Evolutionary conservation across 2,888 invertebrate genomes (phyloP).

Genomic region (Rhorus exstirpatorius): DNA sequence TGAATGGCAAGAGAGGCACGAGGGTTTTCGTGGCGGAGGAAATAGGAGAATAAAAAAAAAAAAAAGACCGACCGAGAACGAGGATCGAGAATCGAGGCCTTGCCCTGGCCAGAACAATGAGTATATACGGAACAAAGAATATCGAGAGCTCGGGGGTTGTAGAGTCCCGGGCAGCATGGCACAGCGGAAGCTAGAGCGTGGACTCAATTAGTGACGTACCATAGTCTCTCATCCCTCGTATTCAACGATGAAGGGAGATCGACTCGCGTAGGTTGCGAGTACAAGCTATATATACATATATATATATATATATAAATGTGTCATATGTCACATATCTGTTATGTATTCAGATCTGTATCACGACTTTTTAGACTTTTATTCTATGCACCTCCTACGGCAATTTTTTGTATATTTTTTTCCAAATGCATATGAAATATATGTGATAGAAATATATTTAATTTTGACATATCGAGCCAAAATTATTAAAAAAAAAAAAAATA

Average conservation of each 20-base stretch:
- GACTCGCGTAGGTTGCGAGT: slow-evolving; percentile 55
- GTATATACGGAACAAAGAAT: slow-evolving; percentile 79
- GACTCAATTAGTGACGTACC: slow-evolving; percentile 79
- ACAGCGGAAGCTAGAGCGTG: slow-evolving; percentile 66
- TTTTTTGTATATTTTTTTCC: too few species aligned
- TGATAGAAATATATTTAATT: too few species aligned
- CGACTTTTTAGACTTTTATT: too few species aligned
- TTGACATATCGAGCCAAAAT: too few species aligned
- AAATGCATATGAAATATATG: too few species aligned
- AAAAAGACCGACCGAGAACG: slow-evolving; percentile 27
- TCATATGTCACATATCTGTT: too few species aligned
- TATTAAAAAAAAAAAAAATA: too few species aligned
- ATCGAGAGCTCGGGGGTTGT: slow-evolving; percentile 74
- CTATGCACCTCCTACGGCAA: too few species aligned
- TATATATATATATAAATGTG: slow-evolving; percentile 13
- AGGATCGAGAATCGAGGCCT: slow-evolving; percentile 67
- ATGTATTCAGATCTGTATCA: too few species aligned
- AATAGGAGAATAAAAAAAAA: slow-evolving; percentile 26
- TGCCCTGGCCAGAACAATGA: slow-evolving; percentile 74
- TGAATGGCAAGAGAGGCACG: slow-evolving; percentile 54
- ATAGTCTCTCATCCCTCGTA: slow-evolving; percentile 43
- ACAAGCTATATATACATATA: slow-evolving; percentile 23
- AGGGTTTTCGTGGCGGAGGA: slow-evolving; percentile 37
- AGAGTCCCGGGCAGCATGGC: slow-evolving; percentile 66
- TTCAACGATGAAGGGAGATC: slow-evolving; percentile 48